phyloP scores from a whole-genome alignment of 1,140 invertebrate genomes.

The Zelostemma sp. region DNA sequence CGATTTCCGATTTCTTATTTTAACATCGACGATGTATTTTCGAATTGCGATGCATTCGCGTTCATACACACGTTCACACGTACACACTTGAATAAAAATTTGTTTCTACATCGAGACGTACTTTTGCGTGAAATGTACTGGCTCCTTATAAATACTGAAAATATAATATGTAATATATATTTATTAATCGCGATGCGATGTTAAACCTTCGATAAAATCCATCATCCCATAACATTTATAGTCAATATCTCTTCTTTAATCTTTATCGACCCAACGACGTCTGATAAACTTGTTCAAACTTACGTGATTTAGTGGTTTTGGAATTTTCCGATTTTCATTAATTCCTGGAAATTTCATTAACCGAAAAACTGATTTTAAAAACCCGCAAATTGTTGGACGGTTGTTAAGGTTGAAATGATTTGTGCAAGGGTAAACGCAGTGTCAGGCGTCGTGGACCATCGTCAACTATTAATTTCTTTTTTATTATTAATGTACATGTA shows the following conservation, averaged over 20 bases:
- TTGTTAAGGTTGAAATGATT: too few relatives aligned
- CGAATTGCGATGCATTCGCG: neutral
- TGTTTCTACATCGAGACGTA: neutral
- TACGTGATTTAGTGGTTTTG: too few relatives aligned
- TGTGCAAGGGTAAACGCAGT: too few relatives aligned
- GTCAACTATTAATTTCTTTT: too few relatives aligned
- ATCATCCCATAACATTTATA: neutral
- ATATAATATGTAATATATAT: neutral
- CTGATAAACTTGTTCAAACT: neutral
- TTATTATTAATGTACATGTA: too few relatives aligned
- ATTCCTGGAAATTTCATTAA: too few relatives aligned
- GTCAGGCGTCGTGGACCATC: too few relatives aligned
- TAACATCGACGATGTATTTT: constrained; percentile 15
- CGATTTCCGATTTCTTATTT: constrained; percentile 11
- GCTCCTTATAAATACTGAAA: neutral
- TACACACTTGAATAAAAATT: neutral
- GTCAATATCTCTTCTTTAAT: neutral
- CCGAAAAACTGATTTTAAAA: too few relatives aligned
- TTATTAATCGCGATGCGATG: neutral
- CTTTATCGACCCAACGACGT: neutral
- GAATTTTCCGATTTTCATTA: too few relatives aligned
- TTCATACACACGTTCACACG: neutral
- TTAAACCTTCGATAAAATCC: constrained; percentile 3
- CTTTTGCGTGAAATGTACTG: neutral
- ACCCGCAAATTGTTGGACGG: too few relatives aligned